Base-by-base conservation (phyloP, 92 coral and sea anemone genomes). In the Phenganax marumi region DNA sequence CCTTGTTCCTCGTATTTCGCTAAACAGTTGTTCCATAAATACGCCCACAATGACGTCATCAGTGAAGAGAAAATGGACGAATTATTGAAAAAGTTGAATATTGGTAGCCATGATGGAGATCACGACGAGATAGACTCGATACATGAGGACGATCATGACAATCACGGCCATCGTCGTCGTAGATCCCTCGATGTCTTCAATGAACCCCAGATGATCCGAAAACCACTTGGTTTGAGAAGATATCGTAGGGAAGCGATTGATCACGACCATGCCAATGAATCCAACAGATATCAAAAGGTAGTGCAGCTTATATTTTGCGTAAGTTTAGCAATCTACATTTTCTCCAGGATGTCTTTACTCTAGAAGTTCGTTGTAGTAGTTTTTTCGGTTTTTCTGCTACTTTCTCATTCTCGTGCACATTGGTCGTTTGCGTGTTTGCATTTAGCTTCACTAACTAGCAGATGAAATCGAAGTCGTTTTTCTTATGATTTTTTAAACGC, bases 1-100 rank as follows among this genome's bases (percentile, higher is more conserved):
- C 79, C 79, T 73, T 73, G 79, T 51, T 23, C 79, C 39, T 73
- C 60, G 47, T 73, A 50, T 52, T 73, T 73, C 24, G 46, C 22
- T 12, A 51, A 51, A 60, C 25, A 73, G 23, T 51, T 73, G 46
- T 73, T 73, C 12, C n/a, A 73, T 0, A 23, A 73, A 24, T 73
- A 73, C 24, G 79, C 79, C 16, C 43, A 51, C 3, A 73, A 73
- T 73, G n/a, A 51, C 63, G 60, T 52, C 61, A 54, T 73, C 21
- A 73, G 46, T 51, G 39, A 73, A 51, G 49, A 51, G 63, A 73
- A 73, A 54, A 51, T 73, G 9, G 63, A 73, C 19, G 63, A 73
- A 52, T 54, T 73, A 24, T 52, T 73, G 12, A 73, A 51, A 46
- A 73, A 73, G 11, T 54, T 73, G 8, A 73, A 73, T 10, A 51